phyloP scores from a whole-genome alignment of 2,888 invertebrate species.

The Sepioteuthis lessoniana region DNA sequence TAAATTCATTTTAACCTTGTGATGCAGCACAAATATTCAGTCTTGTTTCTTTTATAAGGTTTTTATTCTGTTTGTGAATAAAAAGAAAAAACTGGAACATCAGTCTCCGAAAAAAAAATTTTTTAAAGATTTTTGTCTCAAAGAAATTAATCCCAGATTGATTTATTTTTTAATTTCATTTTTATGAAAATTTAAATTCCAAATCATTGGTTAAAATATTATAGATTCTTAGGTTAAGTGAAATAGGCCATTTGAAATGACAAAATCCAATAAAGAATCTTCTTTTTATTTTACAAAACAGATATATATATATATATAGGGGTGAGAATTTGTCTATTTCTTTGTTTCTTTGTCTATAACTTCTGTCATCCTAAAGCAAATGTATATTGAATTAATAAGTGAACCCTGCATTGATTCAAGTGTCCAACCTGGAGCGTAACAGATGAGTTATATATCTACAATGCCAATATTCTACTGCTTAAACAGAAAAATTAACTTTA shows the following conservation, averaged over 20 bases:
- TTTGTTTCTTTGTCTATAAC: too few relatives aligned
- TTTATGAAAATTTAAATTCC: neutral
- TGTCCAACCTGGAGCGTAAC: too few relatives aligned
- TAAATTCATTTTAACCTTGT: neutral
- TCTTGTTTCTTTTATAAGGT: neutral
- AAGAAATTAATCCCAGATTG: neutral
- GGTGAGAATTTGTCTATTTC: too few relatives aligned
- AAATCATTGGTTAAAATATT: neutral
- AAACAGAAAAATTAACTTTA: too few relatives aligned
- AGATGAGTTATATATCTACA: too few relatives aligned
- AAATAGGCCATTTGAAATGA: neutral
- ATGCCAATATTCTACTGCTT: too few relatives aligned
- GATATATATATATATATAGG: too few relatives aligned
- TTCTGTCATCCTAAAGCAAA: too few relatives aligned
- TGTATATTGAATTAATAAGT: too few relatives aligned
- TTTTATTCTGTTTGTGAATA: neutral
- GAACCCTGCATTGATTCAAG: too few relatives aligned
- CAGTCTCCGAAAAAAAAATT: neutral
- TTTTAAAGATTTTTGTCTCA: neutral
- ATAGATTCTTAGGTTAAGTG: neutral
- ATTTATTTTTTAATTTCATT: neutral
- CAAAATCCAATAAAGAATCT: neutral
- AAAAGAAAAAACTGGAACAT: neutral
- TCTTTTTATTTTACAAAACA: neutral
- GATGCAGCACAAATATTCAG: neutral